Percentiles rank a stretch among this genome's conserved stretches.
Conservation (phyloP, 2,113 vertebrate genomes). For the Garra rufa region DNA sequence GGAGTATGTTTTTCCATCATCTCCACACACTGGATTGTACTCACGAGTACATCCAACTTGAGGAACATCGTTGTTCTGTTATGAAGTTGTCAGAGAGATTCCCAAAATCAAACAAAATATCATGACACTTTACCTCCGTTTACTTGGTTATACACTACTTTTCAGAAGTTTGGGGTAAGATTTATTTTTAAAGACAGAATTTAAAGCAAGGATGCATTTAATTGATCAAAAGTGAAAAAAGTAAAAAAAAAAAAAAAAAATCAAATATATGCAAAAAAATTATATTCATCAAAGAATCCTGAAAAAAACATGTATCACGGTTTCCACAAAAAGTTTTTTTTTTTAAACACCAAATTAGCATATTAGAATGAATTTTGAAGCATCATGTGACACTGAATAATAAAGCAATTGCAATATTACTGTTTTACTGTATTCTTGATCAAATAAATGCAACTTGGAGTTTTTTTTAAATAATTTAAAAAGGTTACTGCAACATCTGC, state of each 20-base stretch:
- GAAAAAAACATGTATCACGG: background rate
- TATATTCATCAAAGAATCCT: background rate
- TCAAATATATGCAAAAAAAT: background rate
- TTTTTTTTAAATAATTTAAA: too few relatives aligned
- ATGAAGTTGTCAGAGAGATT: background rate
- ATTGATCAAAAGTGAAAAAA: background rate
- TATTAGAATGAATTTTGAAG: background rate
- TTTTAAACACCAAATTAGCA: background rate
- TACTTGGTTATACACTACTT: background rate
- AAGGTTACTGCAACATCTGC: background rate
- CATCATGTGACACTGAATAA: background rate
- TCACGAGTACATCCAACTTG: slow-evolving; percentile 55
- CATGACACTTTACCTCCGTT: background rate
- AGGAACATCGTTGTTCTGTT: slow-evolving; percentile 46
- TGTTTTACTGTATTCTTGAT: background rate
- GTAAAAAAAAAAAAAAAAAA: too few relatives aligned
- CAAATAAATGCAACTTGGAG: background rate
- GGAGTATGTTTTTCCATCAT: slow-evolving; percentile 60
- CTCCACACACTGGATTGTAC: slow-evolving; percentile 69
- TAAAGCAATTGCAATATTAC: background rate
- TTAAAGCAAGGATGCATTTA: background rate
- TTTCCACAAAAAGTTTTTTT: too few relatives aligned
- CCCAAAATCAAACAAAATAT: background rate
- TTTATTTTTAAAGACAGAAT: background rate
- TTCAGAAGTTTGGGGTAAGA: background rate